Evolutionary conservation across 2,888 invertebrate genomes (phyloP), one percentile per base, ranked within the genome.

Genomic region (Antitype chi): DNA sequence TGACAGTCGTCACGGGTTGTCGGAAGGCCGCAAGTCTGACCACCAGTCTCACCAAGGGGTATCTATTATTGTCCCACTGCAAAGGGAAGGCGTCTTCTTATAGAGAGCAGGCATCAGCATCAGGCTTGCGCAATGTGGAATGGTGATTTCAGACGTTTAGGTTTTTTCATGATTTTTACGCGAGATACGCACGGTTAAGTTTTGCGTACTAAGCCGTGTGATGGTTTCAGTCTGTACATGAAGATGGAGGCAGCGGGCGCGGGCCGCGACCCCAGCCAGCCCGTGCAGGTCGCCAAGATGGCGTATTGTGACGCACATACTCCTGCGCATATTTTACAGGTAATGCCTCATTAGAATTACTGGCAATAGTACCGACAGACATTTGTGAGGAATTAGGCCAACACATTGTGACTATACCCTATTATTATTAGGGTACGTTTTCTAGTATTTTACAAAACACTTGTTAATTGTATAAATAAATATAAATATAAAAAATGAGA

Each of bases 221-320:
- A 8, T 47, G 64, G 64, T 85, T 84, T 0, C 86, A 96, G 97
- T 98, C 97, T 99, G 1, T 98, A 98, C 91, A 99, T 99, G 99
- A 98, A 99, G 91, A 99, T 99, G 98, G 99, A 99, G 91, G 99
- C 99, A 0, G 98, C 99, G 0, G 96, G 97, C 11, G 95, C 96
- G 0, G 94, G 97, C 0, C 92, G 96, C 15, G 97, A 98, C 90
- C 97, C 98, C 70, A 97, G 97, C 77, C 97, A 98, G 87, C 98
- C 98, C 0, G 98, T 99, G 85, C 97, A 98, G 75, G 99, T 99
- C 0, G 98, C 99, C 90, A 99, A 99, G 94, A 99, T 99, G 89
- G 99, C 99, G 20, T 99, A 98, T 93, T 99, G 99, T 93, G 99
- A 99, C 93, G 97, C 98, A 0, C 99, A 99, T 92, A 98, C 99